Conservation (phyloP, 2,113 vertebrate genomes). For the Lates calcarifer region DNA sequence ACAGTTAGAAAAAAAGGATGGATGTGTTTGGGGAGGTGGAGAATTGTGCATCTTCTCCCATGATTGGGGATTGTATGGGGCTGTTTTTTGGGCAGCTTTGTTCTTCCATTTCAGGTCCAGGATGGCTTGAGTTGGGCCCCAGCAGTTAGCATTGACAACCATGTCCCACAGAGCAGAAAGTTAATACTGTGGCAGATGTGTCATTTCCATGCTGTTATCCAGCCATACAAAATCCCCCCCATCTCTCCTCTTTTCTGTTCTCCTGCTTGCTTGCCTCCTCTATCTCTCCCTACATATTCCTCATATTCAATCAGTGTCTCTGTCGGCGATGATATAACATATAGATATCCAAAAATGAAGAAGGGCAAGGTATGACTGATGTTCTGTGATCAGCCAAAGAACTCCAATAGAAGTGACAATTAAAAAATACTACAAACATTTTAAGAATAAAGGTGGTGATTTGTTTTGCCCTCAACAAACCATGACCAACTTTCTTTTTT, state of each 20-base stretch:
- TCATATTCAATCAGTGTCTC: background rate
- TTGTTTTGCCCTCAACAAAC: too few species aligned
- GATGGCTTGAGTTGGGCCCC: slow-evolving; percentile 50
- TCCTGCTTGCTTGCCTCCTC: slow-evolving; percentile 22
- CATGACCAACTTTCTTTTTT: too few species aligned
- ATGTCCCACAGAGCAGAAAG: slow-evolving; percentile 94
- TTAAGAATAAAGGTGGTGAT: too few species aligned
- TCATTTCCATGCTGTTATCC: slow-evolving; percentile 90
- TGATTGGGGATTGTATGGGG: slow-evolving; percentile 24
- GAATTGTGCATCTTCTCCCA: background rate
- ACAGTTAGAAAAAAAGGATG: background rate
- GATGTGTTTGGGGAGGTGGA: background rate
- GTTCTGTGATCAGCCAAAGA: background rate
- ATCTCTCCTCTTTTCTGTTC: background rate
- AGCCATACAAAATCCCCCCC: slow-evolving; percentile 90
- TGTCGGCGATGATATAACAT: background rate
- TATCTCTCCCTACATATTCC: background rate
- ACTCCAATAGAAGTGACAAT: background rate
- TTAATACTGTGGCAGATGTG: slow-evolving; percentile 97
- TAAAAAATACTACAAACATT: too few species aligned
- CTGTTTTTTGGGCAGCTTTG: slow-evolving; percentile 42
- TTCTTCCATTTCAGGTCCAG: slow-evolving; percentile 68
- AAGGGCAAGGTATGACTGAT: background rate
- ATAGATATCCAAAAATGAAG: background rate
- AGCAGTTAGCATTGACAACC: slow-evolving; percentile 85